A percentile compares a stretch with the other conserved stretches of the same genome.
phyloP scores from a whole-genome alignment of 2,888 invertebrate genomes.

The Adelognathus sp. region DNA sequence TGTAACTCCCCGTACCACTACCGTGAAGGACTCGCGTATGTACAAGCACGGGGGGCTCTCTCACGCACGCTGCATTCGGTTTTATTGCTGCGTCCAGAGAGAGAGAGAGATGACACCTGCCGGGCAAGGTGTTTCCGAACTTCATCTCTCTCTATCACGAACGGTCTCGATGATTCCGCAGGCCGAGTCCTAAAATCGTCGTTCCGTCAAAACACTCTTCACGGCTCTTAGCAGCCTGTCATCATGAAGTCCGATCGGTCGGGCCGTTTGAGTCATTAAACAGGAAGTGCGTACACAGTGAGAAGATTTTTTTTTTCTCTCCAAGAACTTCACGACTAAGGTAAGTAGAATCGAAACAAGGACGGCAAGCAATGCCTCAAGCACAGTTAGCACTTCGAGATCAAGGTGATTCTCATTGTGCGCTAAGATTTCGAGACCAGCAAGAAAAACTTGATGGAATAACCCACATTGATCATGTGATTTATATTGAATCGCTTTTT shows the following conservation, averaged over 20 bases:
- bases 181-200: conserved; percentile 1
- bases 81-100: conserved; percentile 66
- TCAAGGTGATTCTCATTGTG: no score
- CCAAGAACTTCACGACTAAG: neutral
- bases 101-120: conserved; percentile 76
- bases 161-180: neutral
- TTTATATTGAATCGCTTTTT: no score
- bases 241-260: conserved; percentile 1
- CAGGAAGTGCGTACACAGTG: neutral
- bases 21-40: no score
- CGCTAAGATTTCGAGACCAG: no score
- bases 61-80: conserved; percentile 61
- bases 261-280: neutral
- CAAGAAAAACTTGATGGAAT: no score
- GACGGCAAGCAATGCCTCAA: no score
- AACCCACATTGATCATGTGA: no score
- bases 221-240: conserved; percentile 1
- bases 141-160: conserved; percentile 41
- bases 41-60: conserved; percentile 58
- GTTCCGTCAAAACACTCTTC: neutral
- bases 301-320: neutral
- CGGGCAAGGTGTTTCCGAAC: conserved; percentile 78
- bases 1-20: conserved; percentile 30
- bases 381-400: no score
- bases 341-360: no score